A percentile compares a stretch with the other conserved stretches of the same genome.
These are phyloP conservation scores for Emesis russula DNA, from an alignment of 2,888 invertebrate species.

Conservation along the genomic window DNA sequence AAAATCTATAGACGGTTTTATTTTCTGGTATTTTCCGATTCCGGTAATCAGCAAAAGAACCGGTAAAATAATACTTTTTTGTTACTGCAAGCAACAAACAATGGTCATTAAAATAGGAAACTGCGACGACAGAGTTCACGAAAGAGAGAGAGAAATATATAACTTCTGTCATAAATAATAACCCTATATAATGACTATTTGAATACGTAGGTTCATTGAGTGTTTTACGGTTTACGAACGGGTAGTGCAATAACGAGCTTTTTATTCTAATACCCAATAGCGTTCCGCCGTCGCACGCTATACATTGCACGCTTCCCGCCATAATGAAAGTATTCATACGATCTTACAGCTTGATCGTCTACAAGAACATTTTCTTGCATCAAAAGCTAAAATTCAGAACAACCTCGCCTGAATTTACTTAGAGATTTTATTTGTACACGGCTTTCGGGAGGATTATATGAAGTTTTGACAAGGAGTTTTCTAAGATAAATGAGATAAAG, in stretches of 20 bases:
- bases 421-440: background rate
- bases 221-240: background rate
- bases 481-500: background rate
- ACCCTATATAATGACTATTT: too few relatives aligned
- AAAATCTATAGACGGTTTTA: too few relatives aligned
- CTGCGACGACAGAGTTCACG: too few relatives aligned
- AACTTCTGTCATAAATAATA: too few relatives aligned
- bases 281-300: background rate
- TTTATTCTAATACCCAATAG: background rate
- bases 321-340: background rate
- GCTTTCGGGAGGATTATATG: background rate
- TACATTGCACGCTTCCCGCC: background rate
- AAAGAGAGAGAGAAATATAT: too few relatives aligned
- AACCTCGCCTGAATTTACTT: background rate
- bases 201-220: too few relatives aligned
- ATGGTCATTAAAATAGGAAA: too few relatives aligned
- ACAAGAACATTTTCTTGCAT: background rate
- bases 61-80: too few relatives aligned
- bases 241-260: background rate
- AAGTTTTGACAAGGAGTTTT: background rate
- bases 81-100: too few relatives aligned
- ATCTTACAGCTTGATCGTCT: background rate
- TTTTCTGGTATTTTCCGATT: too few relatives aligned
- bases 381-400: background rate
- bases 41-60: too few relatives aligned